Conservation (phyloP, 1,140 invertebrate genomes). For the Solenopsis fugax region DNA sequence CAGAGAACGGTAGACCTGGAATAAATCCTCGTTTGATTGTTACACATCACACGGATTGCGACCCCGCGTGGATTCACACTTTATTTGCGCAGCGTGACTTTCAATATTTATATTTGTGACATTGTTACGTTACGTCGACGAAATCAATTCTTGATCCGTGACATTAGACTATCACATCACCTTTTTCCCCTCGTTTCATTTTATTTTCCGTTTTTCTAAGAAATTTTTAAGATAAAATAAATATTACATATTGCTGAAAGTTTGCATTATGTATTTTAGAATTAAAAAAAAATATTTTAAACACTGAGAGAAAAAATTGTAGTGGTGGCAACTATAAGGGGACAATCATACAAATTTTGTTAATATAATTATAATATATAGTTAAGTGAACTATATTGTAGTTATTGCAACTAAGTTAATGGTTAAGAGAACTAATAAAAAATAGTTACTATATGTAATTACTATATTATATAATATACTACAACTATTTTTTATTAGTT, state of each 20-base stretch:
- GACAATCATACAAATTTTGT: too few species aligned
- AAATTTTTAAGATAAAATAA: background rate
- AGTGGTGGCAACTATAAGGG: too few species aligned
- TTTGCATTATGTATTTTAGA: background rate
- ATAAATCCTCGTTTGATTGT: slow-evolving; percentile 50
- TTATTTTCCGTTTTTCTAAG: background rate
- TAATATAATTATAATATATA: too few species aligned
- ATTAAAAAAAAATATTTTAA: background rate
- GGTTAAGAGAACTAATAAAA: too few species aligned
- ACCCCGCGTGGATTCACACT: background rate
- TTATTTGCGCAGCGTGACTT: slow-evolving; percentile 2
- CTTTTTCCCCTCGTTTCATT: background rate
- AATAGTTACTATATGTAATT: too few species aligned
- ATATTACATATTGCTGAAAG: background rate
- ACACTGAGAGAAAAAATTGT: too few species aligned
- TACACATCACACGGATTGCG: background rate
- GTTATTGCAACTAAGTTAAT: too few species aligned
- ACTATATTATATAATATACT: too few species aligned
- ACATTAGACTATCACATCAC: background rate
- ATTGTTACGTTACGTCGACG: background rate
- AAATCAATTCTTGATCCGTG: background rate
- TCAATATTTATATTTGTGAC: background rate
- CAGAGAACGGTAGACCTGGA: background rate
- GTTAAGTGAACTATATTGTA: too few species aligned
- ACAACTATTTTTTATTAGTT: too few species aligned